These are phyloP conservation scores for Oryzaephilus surinamensis DNA, from an alignment of 1,140 invertebrate species.

Conservation along the genomic window DNA sequence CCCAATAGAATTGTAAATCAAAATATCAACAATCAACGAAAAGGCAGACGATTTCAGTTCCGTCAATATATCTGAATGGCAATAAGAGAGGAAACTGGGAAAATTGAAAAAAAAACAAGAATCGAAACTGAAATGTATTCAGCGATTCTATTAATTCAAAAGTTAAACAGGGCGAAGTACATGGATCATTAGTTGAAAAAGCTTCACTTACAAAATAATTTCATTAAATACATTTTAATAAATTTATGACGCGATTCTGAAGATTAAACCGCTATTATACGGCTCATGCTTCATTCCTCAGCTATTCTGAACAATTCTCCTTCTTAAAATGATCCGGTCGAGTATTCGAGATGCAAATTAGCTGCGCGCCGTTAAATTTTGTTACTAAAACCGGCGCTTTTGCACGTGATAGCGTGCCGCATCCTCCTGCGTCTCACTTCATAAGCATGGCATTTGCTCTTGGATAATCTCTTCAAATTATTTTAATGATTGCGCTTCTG, in stretches of 20 bases:
- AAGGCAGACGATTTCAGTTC: too few species aligned
- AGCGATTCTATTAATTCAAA: too few species aligned
- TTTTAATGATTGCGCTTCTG: constrained; percentile 11
- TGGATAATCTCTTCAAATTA: constrained; percentile 8
- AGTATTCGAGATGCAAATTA: constrained; percentile 29
- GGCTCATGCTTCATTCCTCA: constrained; percentile 25
- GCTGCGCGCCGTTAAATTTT: constrained; percentile 29
- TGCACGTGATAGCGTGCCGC: constrained; percentile 18
- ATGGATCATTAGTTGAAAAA: constrained; percentile 24
- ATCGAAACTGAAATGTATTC: too few species aligned
- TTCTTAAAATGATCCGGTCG: constrained; percentile 21
- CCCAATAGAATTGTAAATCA: too few species aligned
- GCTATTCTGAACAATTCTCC: constrained; percentile 21
- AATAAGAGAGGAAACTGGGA: too few species aligned
- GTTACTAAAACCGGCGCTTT: constrained; percentile 22
- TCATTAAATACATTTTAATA: constrained; percentile 36
- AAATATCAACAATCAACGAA: too few species aligned
- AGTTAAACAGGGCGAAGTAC: constrained; percentile 8
- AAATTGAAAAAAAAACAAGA: too few species aligned
- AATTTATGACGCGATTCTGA: constrained; percentile 31
- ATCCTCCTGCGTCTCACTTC: constrained; percentile 12
- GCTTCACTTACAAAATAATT: constrained; percentile 28
- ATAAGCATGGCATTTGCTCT: constrained; percentile 7
- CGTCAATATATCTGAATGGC: too few species aligned
- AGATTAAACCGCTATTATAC: constrained; percentile 34